These are phyloP conservation scores for Anoura caudifer DNA, from an alignment of 2,113 vertebrate species.

Conservation along the genomic window DNA sequence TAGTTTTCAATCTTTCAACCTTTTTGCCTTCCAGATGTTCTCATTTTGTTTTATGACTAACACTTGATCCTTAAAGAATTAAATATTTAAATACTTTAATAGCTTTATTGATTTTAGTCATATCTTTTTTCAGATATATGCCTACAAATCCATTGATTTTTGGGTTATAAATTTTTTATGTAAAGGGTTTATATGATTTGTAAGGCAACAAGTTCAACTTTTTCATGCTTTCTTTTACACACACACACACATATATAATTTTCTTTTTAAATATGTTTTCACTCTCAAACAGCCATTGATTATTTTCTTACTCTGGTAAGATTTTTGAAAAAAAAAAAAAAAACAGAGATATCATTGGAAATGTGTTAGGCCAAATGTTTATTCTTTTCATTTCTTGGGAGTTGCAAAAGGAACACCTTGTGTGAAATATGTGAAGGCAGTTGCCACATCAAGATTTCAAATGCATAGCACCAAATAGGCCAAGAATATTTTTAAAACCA, in stretches of 20 bases:
- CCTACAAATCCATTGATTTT: neutral
- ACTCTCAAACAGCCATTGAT: neutral
- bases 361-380: neutral
- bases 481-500: neutral
- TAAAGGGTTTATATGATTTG: neutral
- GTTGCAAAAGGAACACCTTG: neutral
- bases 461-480: neutral
- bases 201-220: neutral
- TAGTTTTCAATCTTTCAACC: slow-evolving; percentile 27
- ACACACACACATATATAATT: no score
- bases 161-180: neutral
- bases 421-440: neutral
- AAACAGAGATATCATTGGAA: neutral
- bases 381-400: neutral
- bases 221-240: neutral
- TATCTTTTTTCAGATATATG: neutral
- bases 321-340: slow-evolving; percentile 28
- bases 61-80: slow-evolving; percentile 45
- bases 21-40: slow-evolving; percentile 48
- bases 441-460: neutral
- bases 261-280: slow-evolving; percentile 9
- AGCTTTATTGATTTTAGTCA: slow-evolving; percentile 22
- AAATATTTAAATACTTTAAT: slow-evolving; percentile 46
- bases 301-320: neutral
- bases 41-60: slow-evolving; percentile 34